Evolutionary conservation across 1,140 invertebrate genomes (phyloP).

Genomic region (Parasteatoda tepidariorum): DNA sequence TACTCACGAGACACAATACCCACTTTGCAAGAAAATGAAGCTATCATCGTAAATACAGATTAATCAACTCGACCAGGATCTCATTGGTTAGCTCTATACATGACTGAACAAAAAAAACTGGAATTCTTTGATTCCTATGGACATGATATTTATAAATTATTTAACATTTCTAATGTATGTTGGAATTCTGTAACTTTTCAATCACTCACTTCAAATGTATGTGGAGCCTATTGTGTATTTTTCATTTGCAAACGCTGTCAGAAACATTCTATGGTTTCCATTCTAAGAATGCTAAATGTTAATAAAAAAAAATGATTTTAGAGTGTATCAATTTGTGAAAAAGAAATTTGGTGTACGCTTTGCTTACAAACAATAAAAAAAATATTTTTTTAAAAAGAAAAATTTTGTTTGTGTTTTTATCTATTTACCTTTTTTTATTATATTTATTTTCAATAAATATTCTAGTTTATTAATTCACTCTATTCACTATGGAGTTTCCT

Average conservation of each 20-base stretch:
- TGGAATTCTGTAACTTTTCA: not conserved
- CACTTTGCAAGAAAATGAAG: not conserved
- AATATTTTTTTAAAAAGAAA: not conserved
- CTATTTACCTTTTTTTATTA: not conserved
- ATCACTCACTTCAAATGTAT: not conserved
- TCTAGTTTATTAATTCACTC: not conserved
- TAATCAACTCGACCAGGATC: not conserved
- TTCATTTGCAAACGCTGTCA: constrained; percentile 2
- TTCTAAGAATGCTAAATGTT: not conserved
- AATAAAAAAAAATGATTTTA: constrained; percentile 12
- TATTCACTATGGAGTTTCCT: not conserved
- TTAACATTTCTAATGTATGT: not conserved
- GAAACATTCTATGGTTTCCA: not conserved
- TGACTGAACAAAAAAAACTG: not conserved
- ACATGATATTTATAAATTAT: not conserved
- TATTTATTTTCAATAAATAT: not conserved
- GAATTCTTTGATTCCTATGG: not conserved
- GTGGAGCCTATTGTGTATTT: constrained; percentile 1
- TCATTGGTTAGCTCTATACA: not conserved
- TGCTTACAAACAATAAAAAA: constrained; percentile 3
- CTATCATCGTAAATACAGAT: not conserved
- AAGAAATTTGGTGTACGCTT: constrained; percentile 6
- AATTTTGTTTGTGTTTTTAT: not conserved
- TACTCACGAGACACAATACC: not conserved
- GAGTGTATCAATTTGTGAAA: constrained; percentile 7